Evolutionary conservation across 1,140 invertebrate genomes (phyloP), one percentile per base, ranked within the genome.

Genomic region (Ceratitis capitata): DNA sequence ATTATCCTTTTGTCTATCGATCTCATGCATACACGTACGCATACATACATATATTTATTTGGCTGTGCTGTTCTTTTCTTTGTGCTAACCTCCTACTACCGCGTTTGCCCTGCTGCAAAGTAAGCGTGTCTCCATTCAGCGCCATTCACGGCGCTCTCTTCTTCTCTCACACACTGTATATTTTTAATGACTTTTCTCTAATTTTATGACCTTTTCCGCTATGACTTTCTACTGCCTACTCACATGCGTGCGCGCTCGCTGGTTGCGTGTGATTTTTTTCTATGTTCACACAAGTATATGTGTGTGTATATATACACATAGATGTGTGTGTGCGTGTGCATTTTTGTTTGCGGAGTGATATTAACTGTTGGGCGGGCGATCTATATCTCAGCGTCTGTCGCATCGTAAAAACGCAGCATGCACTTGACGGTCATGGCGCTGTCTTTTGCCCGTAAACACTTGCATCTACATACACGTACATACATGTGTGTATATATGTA

Each of bases 101-200:
- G n/a, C n/a, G n/a, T n/a, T n/a, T n/a, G n/a, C n/a, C n/a, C n/a
- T n/a, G n/a, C n/a, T n/a, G n/a, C n/a, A n/a, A n/a, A n/a, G n/a
- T n/a, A n/a, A n/a, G n/a, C n/a, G n/a, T n/a, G n/a, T n/a, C n/a
- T n/a, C n/a, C n/a, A n/a, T n/a, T n/a, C n/a, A n/a, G n/a, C n/a
- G n/a, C n/a, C n/a, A n/a, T n/a, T n/a, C n/a, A n/a, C n/a, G n/a
- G n/a, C n/a, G n/a, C n/a, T n/a, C n/a, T n/a, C n/a, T n/a, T n/a
- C n/a, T n/a, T n/a, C n/a, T n/a, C n/a, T n/a, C n/a, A n/a, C n/a
- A 6, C 49, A 7, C 9, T 56, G n/a, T 47, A 9, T 35, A 69
- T 69, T 69, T 69, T 69, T 69, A 61, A 39, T 69, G 64, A 69
- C 35, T n/a, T 69, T 69, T 69, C 64, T n/a, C 64, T 69, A 39